Base-by-base conservation (phyloP, 2,888 invertebrate genomes). In the Erpobdella octoculata region DNA sequence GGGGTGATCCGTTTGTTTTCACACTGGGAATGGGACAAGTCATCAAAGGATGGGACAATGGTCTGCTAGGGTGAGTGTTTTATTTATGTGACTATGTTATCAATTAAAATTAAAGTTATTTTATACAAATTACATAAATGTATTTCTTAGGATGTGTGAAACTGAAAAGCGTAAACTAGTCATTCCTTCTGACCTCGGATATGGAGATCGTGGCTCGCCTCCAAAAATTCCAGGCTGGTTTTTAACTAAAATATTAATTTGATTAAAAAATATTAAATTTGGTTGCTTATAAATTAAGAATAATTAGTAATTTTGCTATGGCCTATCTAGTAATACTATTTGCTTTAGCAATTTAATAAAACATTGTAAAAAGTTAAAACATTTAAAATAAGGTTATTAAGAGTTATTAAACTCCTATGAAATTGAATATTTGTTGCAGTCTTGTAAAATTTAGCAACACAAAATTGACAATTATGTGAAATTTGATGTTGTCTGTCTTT, bases 11-110 rank as follows among this genome's bases (percentile, higher is more conserved):
- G 0, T 86, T 92, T 73, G 88, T 89, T 15, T 91, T 93, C 79
- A 90, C 90, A 1, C 84, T 93, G 71, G 92, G 92, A 58, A 86
- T 88, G 2, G 91, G 91, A 0, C 91, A 92, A 84, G 92, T 92
- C 2, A 92, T 93, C 76, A 90, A 90, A 82, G 92, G 92, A 53
- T 92, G 92, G 92, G 92, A 93, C 78, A 91, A 91, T 84, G 92
- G 92, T 0, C 85, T 93, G 1, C 85, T 92, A 74, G 90, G 90
- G 87, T 88, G 83, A 79, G 78, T 33, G 18, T 31, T 58, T 1
- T 61, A 64, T 21, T 21, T 64, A 31, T 64, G 15, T 64, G 53
- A n/a, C 53, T 9, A 5, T n/a, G 48, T 25, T 48, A 21, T 48
- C 5, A 9, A 3, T 48, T 48, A 31, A 28, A 33, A 35, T 48